phyloP scores from a whole-genome alignment of 2,797 vertebrate species.

The Pangasius krempfi region DNA sequence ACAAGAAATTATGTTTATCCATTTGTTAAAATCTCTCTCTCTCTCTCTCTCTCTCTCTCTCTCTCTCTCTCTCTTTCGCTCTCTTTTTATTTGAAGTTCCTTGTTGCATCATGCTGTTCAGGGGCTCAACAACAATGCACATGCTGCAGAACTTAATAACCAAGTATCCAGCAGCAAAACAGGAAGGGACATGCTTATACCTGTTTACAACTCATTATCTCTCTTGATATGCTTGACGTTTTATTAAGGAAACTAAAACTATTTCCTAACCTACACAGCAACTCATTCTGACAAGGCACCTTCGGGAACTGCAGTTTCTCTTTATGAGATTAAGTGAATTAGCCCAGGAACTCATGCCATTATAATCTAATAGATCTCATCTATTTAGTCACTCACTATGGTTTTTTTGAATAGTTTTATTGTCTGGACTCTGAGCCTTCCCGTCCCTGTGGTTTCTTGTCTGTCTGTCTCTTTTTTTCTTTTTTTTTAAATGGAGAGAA shows the following conservation, averaged over 20 bases:
- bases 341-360: not conserved
- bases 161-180: not conserved
- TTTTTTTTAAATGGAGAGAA: not conserved
- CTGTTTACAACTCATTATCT: not conserved
- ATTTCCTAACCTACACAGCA: not conserved
- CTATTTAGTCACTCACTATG: not conserved
- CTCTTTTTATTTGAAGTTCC: not conserved
- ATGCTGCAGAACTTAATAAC: not conserved
- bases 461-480: not conserved
- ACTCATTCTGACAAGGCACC: not conserved
- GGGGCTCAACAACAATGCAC: not conserved
- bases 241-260: not conserved
- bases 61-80: no score
- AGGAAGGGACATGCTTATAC: not conserved
- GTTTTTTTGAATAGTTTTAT: constrained; percentile 25
- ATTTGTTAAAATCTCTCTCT: not conserved
- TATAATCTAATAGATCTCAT: constrained; percentile 17
- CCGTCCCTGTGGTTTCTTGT: not conserved
- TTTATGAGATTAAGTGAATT: constrained; percentile 8
- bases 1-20: not conserved
- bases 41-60: no score
- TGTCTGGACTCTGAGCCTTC: not conserved
- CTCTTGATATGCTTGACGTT: not conserved
- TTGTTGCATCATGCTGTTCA: not conserved
- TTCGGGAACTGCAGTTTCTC: not conserved